Percentiles rank a stretch among this genome's conserved stretches.
These are phyloP conservation scores for Drosophila eugracilis DNA, from an alignment of 1,140 invertebrate genomes.

Conservation along the genomic window DNA sequence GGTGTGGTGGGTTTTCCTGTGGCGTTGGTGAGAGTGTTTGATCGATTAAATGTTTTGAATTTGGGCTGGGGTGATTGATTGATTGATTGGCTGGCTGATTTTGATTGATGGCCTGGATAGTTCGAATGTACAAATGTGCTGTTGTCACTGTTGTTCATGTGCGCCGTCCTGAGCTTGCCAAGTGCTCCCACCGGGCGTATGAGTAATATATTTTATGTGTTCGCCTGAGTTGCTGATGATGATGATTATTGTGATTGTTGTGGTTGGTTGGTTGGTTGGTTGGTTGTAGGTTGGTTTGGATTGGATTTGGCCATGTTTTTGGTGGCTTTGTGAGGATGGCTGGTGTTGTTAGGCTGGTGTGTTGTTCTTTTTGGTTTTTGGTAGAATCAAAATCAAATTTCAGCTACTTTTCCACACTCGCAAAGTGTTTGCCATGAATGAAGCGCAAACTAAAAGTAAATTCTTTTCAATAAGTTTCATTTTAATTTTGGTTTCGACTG, in stretches of 20 bases:
- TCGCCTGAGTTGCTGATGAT: constrained; percentile 30
- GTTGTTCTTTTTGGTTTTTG: constrained; percentile 23
- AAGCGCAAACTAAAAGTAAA: constrained; percentile 75
- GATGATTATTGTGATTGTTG: constrained; percentile 39
- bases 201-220: constrained; percentile 36
- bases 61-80: constrained; percentile 33
- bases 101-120: constrained; percentile 46
- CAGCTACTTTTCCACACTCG: constrained; percentile 54
- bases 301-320: constrained; percentile 55
- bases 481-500: constrained; percentile 18
- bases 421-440: constrained; percentile 66
- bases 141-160: constrained; percentile 32
- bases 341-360: constrained; percentile 48
- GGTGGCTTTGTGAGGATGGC: constrained; percentile 52
- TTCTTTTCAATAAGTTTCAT: constrained; percentile 45
- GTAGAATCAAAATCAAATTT: constrained; percentile 84
- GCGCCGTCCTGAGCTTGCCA: constrained; percentile 19
- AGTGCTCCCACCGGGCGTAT: constrained; percentile 52
- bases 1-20: no score
- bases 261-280: constrained; percentile 6
- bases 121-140: constrained; percentile 56
- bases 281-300: constrained; percentile 16
- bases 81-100: constrained; percentile 58
- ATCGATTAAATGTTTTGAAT: constrained; percentile 68
- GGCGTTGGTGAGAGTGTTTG: constrained; percentile 51